A percentile compares a stretch with the other conserved stretches of the same genome.
phyloP scores from a whole-genome alignment of 2,113 vertebrate genomes.

The Actenoides hombroni region DNA sequence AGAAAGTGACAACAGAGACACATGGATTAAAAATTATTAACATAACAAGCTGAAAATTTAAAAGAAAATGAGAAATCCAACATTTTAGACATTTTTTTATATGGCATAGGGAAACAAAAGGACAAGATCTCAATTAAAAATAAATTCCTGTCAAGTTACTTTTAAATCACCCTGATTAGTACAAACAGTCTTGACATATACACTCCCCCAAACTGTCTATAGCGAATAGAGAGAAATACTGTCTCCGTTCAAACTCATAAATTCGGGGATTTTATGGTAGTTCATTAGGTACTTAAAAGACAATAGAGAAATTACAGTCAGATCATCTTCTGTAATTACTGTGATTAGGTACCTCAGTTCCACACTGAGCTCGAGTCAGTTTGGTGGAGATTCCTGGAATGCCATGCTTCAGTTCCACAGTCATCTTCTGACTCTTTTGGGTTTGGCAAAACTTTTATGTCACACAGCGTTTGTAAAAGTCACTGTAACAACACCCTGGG shows the following conservation, averaged over 20 bases:
- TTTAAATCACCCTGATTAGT: slow-evolving; percentile 32
- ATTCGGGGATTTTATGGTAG: background rate
- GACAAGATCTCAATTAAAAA: slow-evolving; percentile 42
- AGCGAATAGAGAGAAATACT: slow-evolving; percentile 49
- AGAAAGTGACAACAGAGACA: background rate
- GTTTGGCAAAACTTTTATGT: background rate
- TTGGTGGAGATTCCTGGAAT: background rate
- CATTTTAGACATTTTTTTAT: background rate
- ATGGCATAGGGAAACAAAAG: slow-evolving; percentile 1
- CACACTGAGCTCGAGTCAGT: background rate
- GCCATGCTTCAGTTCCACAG: background rate
- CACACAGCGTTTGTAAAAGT: background rate
- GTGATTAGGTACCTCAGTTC: background rate
- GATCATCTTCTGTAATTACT: slow-evolving; percentile 7
- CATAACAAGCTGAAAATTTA: background rate
- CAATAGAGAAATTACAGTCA: slow-evolving; percentile 26
- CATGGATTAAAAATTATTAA: background rate
- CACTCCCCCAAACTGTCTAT: background rate
- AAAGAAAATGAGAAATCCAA: background rate
- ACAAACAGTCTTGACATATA: slow-evolving; percentile 48
- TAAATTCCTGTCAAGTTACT: slow-evolving; percentile 15
- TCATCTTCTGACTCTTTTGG: background rate
- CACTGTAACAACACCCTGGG: background rate
- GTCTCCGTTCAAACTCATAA: slow-evolving; percentile 42
- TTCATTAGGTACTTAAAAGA: slow-evolving; percentile 29